These are phyloP conservation scores for Channallabes apus DNA, from an alignment of 2,797 vertebrate species.

Conservation along the genomic window DNA sequence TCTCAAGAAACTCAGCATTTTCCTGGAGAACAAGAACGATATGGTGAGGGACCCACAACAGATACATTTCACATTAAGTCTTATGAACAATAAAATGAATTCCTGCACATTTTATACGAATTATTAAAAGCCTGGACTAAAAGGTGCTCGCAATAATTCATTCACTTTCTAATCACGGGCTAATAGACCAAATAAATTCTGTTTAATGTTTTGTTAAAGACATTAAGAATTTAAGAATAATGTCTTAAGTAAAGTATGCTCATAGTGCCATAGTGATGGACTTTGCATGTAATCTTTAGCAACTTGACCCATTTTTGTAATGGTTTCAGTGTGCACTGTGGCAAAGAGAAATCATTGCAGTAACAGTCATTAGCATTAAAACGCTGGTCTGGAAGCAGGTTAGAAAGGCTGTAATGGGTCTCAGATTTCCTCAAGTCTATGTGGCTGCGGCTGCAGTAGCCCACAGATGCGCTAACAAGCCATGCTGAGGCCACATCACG, in stretches of 20 bases:
- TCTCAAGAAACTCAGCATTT: conserved; percentile 95
- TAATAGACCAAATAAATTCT: not conserved
- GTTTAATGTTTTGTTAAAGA: not conserved
- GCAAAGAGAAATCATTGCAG: conserved; percentile 51
- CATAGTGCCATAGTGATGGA: not conserved
- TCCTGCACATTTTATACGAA: not conserved
- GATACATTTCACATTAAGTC: not conserved
- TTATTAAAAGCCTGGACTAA: not conserved
- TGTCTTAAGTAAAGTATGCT: not conserved
- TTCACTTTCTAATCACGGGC: not conserved
- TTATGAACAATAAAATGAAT: not conserved
- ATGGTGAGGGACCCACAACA: conserved; percentile 78
- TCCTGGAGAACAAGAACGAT: conserved; percentile 95
- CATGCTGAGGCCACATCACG: conserved; percentile 36
- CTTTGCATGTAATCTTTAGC: not conserved
- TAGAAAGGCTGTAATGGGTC: conserved; percentile 64
- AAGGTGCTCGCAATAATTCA: not conserved
- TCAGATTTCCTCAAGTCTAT: conserved; percentile 58
- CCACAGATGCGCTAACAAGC: conserved; percentile 56
- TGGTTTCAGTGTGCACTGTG: conserved; percentile 29
- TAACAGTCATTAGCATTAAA: conserved; percentile 50
- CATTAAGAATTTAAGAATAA: not conserved
- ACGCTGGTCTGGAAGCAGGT: conserved; percentile 47
- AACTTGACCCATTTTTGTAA: conserved; percentile 2
- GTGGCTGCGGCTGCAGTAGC: conserved; percentile 54